Conservation (phyloP, 2,797 vertebrate species). For the Neostethus bicornis region DNA sequence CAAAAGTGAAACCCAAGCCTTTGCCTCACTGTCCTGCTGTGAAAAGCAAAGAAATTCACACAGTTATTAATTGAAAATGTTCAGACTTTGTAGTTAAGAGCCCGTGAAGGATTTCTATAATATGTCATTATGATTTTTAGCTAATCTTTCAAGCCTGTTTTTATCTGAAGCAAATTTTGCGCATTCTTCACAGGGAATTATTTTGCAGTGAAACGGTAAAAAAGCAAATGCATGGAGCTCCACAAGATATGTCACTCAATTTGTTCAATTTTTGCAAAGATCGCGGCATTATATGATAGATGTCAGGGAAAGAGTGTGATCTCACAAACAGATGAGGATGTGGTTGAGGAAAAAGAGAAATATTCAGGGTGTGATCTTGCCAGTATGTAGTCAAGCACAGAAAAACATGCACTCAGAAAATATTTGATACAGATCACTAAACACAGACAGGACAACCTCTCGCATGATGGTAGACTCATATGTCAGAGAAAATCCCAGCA, state of each 20-base stretch:
- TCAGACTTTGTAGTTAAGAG: not conserved
- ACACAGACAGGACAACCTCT: not conserved
- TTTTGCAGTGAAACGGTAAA: slow-evolving; percentile 21
- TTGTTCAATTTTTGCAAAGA: slow-evolving; percentile 21
- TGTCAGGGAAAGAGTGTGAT: slow-evolving; percentile 40
- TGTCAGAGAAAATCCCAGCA: slow-evolving; percentile 14
- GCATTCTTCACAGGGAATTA: slow-evolving; percentile 1
- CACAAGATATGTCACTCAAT: slow-evolving; percentile 9
- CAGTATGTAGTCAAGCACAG: slow-evolving; percentile 39
- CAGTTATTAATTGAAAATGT: not conserved
- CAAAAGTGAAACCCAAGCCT: slow-evolving; percentile 10
- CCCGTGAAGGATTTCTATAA: not conserved
- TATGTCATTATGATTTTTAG: not conserved
- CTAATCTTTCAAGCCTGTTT: not conserved
- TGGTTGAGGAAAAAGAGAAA: slow-evolving; percentile 40
- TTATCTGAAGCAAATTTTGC: slow-evolving; percentile 4
- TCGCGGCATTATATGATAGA: slow-evolving; percentile 31
- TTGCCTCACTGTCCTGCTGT: not conserved
- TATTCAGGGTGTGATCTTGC: slow-evolving; percentile 40
- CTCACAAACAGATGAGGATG: slow-evolving; percentile 50
- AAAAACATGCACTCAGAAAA: slow-evolving; percentile 31
- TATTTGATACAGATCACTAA: slow-evolving; percentile 22
- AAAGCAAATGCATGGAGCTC: slow-evolving; percentile 31
- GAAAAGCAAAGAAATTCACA: not conserved
- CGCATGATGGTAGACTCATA: slow-evolving; percentile 9